Conservation (phyloP, 2,113 vertebrate species). For the Bos javanicus region DNA sequence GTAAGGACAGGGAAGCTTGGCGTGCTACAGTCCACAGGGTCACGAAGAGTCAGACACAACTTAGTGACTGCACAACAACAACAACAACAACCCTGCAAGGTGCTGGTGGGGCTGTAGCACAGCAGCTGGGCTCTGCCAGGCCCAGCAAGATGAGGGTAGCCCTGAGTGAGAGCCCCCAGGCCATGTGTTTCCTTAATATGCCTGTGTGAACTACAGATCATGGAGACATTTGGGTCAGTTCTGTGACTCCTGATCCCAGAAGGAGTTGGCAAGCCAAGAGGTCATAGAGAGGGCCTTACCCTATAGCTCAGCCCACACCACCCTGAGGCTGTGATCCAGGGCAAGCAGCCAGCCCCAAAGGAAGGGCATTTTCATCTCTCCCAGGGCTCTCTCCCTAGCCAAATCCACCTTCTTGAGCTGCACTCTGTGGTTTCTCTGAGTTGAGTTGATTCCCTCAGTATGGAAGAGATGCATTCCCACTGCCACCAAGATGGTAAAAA, state of each 20-base stretch:
- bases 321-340: not conserved
- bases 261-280: not conserved
- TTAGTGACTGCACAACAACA: not conserved
- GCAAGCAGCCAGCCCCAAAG: not conserved
- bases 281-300: not conserved
- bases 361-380: constrained; percentile 16
- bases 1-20: not conserved
- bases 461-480: not conserved
- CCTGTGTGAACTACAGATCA: not conserved
- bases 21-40: not conserved
- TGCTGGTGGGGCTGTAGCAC: not conserved
- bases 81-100: not conserved
- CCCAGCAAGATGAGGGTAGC: not conserved
- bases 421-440: not conserved
- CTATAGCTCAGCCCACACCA: not conserved
- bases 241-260: not conserved
- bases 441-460: not conserved
- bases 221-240: not conserved
- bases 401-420: rapidly evolving
- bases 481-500: not conserved
- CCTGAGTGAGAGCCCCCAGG: not conserved
- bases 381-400: not conserved
- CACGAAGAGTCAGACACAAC: not conserved
- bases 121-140: too few species aligned
- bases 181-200: not conserved